Evolutionary conservation across 1,140 invertebrate species (phyloP).

Genomic region (Trachymyrmex septentrionalis): DNA sequence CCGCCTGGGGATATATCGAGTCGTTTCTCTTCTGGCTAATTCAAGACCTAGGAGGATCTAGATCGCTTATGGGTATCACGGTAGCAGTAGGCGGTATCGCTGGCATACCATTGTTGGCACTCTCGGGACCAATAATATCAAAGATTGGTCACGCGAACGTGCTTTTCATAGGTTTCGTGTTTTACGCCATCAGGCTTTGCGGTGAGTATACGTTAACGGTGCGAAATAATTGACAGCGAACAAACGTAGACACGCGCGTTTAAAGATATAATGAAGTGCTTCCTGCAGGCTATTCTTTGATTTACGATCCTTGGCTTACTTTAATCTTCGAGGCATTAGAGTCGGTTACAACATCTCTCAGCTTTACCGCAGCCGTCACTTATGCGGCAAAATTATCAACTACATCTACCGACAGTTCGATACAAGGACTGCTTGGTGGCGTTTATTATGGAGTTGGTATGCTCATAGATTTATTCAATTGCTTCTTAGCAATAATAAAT

Average conservation of each 20-base stretch:
- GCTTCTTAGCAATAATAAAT: not conserved
- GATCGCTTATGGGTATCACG: slow-evolving; percentile 94
- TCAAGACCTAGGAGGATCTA: slow-evolving; percentile 92
- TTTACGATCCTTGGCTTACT: slow-evolving; percentile 93
- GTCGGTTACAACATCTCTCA: slow-evolving; percentile 93
- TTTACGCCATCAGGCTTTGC: slow-evolving; percentile 91
- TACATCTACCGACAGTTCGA: slow-evolving; percentile 92
- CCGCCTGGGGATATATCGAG: slow-evolving; percentile 94
- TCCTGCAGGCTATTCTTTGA: slow-evolving; percentile 91
- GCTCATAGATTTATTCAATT: slow-evolving; percentile 47
- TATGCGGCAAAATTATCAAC: slow-evolving; percentile 93
- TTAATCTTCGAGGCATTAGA: slow-evolving; percentile 94
- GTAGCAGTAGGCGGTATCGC: slow-evolving; percentile 93
- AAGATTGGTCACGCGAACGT: slow-evolving; percentile 93
- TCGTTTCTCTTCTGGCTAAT: slow-evolving; percentile 95
- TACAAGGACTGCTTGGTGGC: slow-evolving; percentile 93
- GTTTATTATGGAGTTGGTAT: slow-evolving; percentile 94
- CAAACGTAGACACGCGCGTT: not conserved
- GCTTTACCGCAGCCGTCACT: slow-evolving; percentile 93
- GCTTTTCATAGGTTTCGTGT: slow-evolving; percentile 92
- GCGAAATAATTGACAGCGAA: slow-evolving; percentile 22
- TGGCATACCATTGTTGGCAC: slow-evolving; percentile 92
- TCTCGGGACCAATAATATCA: slow-evolving; percentile 93
- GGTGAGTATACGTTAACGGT: slow-evolving; percentile 85
- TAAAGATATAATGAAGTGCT: not conserved